These are phyloP conservation scores for Motacilla alba DNA, from an alignment of 2,113 vertebrate genomes.

Conservation along the genomic window DNA sequence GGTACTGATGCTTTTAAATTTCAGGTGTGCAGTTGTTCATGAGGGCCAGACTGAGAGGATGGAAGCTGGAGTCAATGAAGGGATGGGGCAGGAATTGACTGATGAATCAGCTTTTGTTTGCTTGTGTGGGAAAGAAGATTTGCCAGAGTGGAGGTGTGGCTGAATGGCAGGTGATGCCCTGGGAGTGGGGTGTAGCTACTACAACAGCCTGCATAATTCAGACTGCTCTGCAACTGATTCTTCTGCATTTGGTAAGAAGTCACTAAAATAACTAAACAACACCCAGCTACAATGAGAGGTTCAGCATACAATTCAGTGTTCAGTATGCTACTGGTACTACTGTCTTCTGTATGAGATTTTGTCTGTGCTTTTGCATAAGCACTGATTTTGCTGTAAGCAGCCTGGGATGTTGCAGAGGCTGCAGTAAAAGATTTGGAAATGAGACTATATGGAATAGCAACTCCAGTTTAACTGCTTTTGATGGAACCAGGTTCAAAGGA, in stretches of 20 bases:
- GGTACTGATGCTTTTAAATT: background rate
- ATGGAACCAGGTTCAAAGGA: background rate
- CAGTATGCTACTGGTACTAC: too few relatives aligned
- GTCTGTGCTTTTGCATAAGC: background rate
- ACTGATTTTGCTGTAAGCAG: background rate
- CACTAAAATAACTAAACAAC: background rate
- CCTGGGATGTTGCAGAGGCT: background rate
- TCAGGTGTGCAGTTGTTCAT: background rate
- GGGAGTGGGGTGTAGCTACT: background rate
- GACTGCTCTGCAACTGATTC: background rate
- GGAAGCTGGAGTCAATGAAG: background rate
- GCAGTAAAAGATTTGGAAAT: background rate
- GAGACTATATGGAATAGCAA: background rate
- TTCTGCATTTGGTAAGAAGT: background rate
- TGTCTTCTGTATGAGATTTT: background rate
- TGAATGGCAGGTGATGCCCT: background rate
- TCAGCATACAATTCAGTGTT: background rate
- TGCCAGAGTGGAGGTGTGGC: background rate
- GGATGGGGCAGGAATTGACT: background rate
- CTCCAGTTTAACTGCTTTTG: background rate
- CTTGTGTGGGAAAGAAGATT: background rate
- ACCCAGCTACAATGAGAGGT: background rate
- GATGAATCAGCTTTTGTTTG: background rate
- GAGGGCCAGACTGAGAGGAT: background rate
- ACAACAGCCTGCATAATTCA: background rate